Conservation (phyloP, 1,140 invertebrate species). For the Heliconius nattereri region DNA sequence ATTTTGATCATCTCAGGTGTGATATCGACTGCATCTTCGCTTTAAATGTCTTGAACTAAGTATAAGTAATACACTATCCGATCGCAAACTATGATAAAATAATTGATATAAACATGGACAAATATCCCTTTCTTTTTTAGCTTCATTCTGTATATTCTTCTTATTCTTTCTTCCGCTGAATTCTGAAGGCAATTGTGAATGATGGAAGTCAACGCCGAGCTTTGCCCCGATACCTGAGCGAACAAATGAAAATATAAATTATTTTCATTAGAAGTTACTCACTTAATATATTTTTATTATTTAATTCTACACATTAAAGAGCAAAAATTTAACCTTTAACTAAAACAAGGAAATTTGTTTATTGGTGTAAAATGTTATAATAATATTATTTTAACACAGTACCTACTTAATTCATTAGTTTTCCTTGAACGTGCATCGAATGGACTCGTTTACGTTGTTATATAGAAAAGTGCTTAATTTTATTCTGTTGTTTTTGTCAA, state of each 20-base stretch:
- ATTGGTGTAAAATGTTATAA: neutral
- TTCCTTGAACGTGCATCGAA: constrained; percentile 28
- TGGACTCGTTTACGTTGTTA: constrained; percentile 21
- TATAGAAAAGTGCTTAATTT: neutral
- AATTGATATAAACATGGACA: no score
- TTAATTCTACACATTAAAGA: neutral
- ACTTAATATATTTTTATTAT: neutral
- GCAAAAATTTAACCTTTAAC: neutral
- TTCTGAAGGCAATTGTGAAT: no score
- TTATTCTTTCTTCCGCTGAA: no score
- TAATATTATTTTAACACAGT: constrained; percentile 1
- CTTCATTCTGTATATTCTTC: no score
- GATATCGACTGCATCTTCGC: no score
- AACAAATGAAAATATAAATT: no score
- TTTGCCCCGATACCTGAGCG: no score
- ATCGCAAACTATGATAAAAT: no score
- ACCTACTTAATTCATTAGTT: constrained; percentile 24
- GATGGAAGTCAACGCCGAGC: no score
- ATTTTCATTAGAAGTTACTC: neutral
- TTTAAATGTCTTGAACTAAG: no score
- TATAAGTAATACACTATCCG: no score
- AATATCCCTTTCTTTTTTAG: no score
- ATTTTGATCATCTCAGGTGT: neutral
- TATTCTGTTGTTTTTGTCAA: neutral
- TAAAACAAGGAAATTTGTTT: neutral